Evolutionary conservation across 1,140 invertebrate genomes (phyloP).

Genomic region (Luehdorfia chinensis): DNA sequence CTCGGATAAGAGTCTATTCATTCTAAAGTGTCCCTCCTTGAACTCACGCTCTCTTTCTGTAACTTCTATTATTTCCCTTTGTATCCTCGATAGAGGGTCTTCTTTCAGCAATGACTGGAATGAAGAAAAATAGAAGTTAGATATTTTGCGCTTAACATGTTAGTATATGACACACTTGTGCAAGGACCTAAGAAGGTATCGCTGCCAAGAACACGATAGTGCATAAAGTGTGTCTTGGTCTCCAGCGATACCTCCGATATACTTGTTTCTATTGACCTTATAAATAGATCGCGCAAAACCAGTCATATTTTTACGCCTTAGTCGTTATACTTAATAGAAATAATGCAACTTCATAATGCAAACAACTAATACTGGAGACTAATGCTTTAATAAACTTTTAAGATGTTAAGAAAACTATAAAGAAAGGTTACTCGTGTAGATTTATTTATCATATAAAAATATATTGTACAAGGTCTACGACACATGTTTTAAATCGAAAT

Average conservation of each 20-base stretch:
- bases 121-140: constrained; percentile 23
- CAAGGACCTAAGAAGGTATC: background rate
- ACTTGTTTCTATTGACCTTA: constrained; percentile 17
- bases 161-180: constrained; percentile 1
- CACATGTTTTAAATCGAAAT: too few species aligned
- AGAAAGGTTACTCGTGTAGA: too few species aligned
- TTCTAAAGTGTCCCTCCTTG: constrained; percentile 78
- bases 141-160: background rate
- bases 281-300: constrained; percentile 11
- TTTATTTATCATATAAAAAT: too few species aligned
- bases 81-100: constrained; percentile 80
- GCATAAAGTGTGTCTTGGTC: constrained; percentile 10
- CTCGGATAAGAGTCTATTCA: constrained; percentile 65
- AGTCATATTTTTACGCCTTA: constrained; percentile 5
- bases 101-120: constrained; percentile 76
- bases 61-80: constrained; percentile 83
- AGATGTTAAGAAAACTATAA: too few species aligned
- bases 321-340: background rate
- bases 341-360: too few species aligned
- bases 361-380: too few species aligned
- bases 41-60: constrained; percentile 82
- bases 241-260: constrained; percentile 9
- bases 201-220: background rate
- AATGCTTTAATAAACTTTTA: too few species aligned
- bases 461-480: constrained; percentile 19